These are phyloP conservation scores for Fragum fragum DNA, from an alignment of 2,888 invertebrate genomes.

Conservation along the genomic window DNA sequence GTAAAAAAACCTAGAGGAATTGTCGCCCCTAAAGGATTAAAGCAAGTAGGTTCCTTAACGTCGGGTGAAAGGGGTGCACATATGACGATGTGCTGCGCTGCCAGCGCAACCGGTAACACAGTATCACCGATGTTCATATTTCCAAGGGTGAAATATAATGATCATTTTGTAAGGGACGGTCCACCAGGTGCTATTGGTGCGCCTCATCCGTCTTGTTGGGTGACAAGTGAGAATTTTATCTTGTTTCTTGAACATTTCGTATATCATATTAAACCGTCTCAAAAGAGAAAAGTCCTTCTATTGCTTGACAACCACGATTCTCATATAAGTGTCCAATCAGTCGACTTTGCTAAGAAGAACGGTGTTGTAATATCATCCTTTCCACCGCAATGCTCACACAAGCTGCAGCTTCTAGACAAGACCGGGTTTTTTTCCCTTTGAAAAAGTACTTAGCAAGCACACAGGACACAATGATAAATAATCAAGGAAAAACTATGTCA, in stretches of 20 bases:
- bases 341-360: constrained; percentile 80
- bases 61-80: constrained; percentile 50
- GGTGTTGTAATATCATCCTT: constrained; percentile 85
- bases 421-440: no score
- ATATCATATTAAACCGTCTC: constrained; percentile 71
- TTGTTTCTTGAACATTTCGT: constrained; percentile 78
- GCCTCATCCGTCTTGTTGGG: constrained; percentile 74
- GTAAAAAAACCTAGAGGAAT: constrained; percentile 31
- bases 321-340: constrained; percentile 70
- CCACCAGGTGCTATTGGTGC: constrained; percentile 43
- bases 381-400: constrained; percentile 86
- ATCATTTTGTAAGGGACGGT: constrained; percentile 43
- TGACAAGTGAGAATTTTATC: constrained; percentile 75
- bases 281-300: constrained; percentile 74
- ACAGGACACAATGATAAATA: no score
- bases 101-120: constrained; percentile 49
- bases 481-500: no score
- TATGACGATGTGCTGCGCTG: constrained; percentile 45
- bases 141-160: constrained; percentile 47
- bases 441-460: no score
- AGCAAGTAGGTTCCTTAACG: constrained; percentile 60
- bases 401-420: constrained; percentile 87
- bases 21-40: constrained; percentile 32
- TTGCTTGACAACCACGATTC: constrained; percentile 81
- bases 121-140: constrained; percentile 63